Conservation (phyloP, 1,140 invertebrate genomes). For the Chrysomallon squamiferum region DNA sequence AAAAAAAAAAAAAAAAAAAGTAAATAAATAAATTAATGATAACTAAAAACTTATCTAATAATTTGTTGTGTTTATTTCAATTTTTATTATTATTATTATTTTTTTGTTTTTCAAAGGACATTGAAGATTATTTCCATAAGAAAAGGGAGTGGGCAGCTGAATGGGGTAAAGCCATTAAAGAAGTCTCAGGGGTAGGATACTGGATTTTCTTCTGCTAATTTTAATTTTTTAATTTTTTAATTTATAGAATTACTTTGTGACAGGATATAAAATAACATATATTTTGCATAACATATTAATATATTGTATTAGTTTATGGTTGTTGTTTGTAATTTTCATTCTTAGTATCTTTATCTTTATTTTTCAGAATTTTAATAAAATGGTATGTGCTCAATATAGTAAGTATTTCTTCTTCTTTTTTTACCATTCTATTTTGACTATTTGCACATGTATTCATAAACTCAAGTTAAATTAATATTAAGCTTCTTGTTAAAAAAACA, state of each 20-base stretch:
- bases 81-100: background rate
- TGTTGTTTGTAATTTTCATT: too few species aligned
- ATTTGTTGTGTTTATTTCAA: too few species aligned
- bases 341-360: constrained; percentile 18
- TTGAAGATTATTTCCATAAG: constrained; percentile 65
- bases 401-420: constrained; percentile 31
- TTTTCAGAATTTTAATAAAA: constrained; percentile 58
- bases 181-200: constrained; percentile 42
- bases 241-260: background rate
- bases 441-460: too few species aligned
- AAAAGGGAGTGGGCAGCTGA: constrained; percentile 60
- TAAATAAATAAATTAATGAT: background rate
- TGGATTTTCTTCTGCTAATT: background rate
- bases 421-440: too few species aligned
- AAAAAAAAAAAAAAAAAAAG: too few species aligned
- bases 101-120: constrained; percentile 52
- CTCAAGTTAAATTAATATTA: too few species aligned
- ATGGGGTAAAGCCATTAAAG: constrained; percentile 54
- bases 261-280: background rate
- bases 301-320: too few species aligned
- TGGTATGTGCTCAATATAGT: constrained; percentile 59
- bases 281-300: background rate
- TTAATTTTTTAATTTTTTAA: background rate
- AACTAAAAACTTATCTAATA: background rate
- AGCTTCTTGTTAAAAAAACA: too few species aligned